A percentile compares a stretch with the other conserved stretches of the same genome.
Conservation (phyloP, 2,888 invertebrate species). For the Anorthoa munda region DNA sequence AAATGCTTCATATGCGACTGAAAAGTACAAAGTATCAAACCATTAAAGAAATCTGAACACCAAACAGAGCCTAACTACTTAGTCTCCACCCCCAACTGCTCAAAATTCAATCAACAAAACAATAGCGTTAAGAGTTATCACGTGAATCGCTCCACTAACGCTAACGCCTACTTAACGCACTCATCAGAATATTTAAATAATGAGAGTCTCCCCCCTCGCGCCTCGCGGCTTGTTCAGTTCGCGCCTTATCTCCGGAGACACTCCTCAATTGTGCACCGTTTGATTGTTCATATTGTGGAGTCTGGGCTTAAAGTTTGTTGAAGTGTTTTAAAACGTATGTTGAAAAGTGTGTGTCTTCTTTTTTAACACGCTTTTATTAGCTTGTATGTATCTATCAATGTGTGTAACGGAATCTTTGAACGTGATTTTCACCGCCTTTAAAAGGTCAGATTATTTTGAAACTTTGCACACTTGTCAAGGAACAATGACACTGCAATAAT, state of each 20-base stretch:
- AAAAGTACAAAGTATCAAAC: background rate
- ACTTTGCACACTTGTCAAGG: too few species aligned
- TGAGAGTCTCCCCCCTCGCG: conserved; percentile 71
- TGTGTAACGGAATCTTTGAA: too few species aligned
- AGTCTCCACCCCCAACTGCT: conserved; percentile 65
- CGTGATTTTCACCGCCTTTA: too few species aligned
- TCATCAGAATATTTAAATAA: conserved; percentile 90
- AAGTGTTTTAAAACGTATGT: conserved; percentile 25
- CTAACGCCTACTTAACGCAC: conserved; percentile 84
- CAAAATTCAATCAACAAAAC: conserved; percentile 86
- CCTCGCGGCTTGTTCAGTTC: conserved; percentile 78
- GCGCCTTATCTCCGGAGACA: conserved; percentile 86
- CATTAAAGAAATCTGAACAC: conserved; percentile 7
- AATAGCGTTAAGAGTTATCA: conserved; percentile 83
- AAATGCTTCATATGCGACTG: background rate
- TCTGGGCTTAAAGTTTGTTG: conserved; percentile 31
- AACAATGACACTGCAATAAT: too few species aligned
- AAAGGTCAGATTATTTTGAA: too few species aligned
- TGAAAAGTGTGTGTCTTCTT: background rate
- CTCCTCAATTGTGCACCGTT: conserved; percentile 78
- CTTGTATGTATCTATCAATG: too few species aligned
- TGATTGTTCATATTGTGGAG: conserved; percentile 69
- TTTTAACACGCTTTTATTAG: too few species aligned
- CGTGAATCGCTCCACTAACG: conserved; percentile 81
- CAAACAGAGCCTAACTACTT: conserved; percentile 13